Conservation (phyloP, 2,113 vertebrate species). For the Motacilla alba region DNA sequence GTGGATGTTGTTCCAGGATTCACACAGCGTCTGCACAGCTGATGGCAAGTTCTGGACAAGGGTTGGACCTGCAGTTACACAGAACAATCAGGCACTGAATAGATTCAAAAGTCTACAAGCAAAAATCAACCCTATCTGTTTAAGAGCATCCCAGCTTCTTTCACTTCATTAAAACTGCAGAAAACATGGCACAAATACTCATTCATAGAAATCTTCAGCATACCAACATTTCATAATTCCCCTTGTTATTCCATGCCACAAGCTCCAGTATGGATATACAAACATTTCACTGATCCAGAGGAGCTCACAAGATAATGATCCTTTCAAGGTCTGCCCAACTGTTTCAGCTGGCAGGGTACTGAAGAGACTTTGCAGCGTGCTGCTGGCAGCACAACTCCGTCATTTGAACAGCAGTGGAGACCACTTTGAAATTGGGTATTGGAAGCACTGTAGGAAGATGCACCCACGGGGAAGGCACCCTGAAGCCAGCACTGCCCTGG, state of each 20-base stretch:
- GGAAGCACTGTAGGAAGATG: not conserved
- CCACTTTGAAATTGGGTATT: accelerated
- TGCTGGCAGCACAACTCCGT: not conserved
- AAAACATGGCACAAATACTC: not conserved
- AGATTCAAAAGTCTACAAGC: not conserved
- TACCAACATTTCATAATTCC: not conserved
- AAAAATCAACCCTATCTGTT: not conserved
- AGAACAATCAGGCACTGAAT: not conserved
- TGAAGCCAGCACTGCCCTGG: not conserved
- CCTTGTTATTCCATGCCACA: not conserved
- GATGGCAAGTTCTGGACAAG: constrained; percentile 93
- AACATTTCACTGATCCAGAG: not conserved
- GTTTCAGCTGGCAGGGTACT: not conserved
- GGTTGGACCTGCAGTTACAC: constrained; percentile 74
- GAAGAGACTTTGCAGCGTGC: not conserved
- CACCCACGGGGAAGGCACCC: not conserved
- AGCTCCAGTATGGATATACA: not conserved
- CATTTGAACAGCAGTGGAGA: accelerated
- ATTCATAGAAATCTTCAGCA: not conserved
- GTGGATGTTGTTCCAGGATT: constrained; percentile 93
- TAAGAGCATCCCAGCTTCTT: not conserved
- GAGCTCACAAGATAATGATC: not conserved
- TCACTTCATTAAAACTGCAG: not conserved
- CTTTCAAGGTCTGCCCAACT: not conserved
- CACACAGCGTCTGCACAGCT: constrained; percentile 88